Base-by-base conservation (phyloP, 1,140 invertebrate species). In the Euura saliciscinereae region DNA sequence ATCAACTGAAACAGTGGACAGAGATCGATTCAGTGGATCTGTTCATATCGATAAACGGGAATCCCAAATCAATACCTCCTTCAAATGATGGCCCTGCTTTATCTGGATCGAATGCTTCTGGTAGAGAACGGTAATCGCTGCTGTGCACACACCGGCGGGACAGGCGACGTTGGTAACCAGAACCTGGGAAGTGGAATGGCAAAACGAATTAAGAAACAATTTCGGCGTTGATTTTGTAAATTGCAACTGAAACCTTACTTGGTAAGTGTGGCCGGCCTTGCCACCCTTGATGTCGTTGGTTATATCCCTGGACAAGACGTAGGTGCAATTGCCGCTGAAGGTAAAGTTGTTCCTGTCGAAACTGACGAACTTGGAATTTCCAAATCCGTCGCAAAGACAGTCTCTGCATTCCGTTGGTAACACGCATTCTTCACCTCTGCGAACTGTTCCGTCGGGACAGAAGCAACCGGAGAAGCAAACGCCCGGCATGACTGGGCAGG, bases 391-490 rank as follows among this genome's bases (percentile, higher is more conserved):
- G 80, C 95, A 96, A 1, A 88, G 84, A 90, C 95, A 96, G 82
- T 96, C 93, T 70, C 91, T 87, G 78, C 95, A 96, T 45, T 92
- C 91, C 0, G 89, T 85, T 0, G 94, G 92, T 66, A 89, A 87
- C 1, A 96, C 88, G 78, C 95, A 96, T 4, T 86, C 82, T 6
- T 94, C 89, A 6, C 90, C 92, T 77, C 92, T 90, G 1, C 93
- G 87, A 0, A 96, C 92, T 42, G 90, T 89, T 66, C 94, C 94
- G 65, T 93, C 91, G 1, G 94, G 94, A 80, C 95, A 96, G 83
- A 94, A 96, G 83, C 95, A 96, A 46, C 95, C 95, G 1, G 93
- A 89, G 81, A 94, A 94, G 81, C 95, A 96, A 10, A 90, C 87
- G 8, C 91, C 90, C 1, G 90, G 86, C 64, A 91, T 86, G 43